Evolutionary conservation across 35 echinoderm and acorn worm species (phyloP).

Genomic region (Lytechinus variegatus): DNA sequence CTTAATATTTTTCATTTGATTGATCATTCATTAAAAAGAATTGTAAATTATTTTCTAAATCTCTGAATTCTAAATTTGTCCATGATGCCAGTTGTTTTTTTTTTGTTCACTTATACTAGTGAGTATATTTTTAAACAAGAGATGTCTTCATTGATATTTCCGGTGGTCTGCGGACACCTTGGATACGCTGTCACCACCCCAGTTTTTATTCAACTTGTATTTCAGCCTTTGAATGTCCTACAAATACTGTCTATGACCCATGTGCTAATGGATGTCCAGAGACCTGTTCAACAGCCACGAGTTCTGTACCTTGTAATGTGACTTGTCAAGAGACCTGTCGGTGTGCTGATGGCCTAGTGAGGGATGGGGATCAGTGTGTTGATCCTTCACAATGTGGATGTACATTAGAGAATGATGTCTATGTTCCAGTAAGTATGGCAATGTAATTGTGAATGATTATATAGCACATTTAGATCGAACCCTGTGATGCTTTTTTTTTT

Average conservation of each 20-base stretch:
- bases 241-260: conserved; percentile 63
- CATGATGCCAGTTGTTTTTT: neutral
- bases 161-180: conserved; percentile 61
- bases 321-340: conserved; percentile 73
- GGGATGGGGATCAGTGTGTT: conserved; percentile 79
- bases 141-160: neutral
- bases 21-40: too few relatives aligned
- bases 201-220: neutral
- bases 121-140: neutral
- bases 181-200: conserved; percentile 46
- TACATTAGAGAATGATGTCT: conserved; percentile 46
- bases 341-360: conserved; percentile 73
- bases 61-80: neutral
- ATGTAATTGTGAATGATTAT: too few relatives aligned
- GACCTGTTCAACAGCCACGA: conserved; percentile 51
- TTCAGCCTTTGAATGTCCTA: conserved; percentile 72
- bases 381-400: conserved; percentile 78
- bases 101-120: too few relatives aligned
- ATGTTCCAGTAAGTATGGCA: conserved; percentile 53
- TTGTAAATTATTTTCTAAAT: neutral
- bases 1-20: neutral
- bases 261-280: conserved; percentile 80
- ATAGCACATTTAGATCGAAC: too few relatives aligned
- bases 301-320: neutral
- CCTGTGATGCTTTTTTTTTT: too few relatives aligned